Evolutionary conservation across 2,888 invertebrate genomes (phyloP), one percentile per base, ranked within the genome.

Genomic region (Lycia hirtaria): DNA sequence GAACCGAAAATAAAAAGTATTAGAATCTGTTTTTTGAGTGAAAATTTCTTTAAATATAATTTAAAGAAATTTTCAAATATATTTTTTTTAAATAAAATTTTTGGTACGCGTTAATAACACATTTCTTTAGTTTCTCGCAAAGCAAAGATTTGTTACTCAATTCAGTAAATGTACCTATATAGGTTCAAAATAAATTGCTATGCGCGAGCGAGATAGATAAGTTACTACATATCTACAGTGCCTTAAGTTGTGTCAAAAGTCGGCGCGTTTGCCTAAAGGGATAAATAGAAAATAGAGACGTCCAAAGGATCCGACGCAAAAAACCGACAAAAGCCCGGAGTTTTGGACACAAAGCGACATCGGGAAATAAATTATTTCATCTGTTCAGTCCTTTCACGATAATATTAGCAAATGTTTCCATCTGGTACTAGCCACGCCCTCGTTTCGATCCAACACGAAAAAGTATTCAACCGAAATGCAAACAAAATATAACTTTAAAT

Each of bases 321-420:
- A 87, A 90, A 84, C 77, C 67, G 73, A 92, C 89, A 91, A 91
- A 86, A 77, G 85, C 74, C 71, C 82, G 76, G 76, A 90, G 88
- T 87, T 90, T 87, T 85, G 89, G 84, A 87, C 82, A 91, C 91
- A 92, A 91, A 85, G 87, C 84, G 88, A 89, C 91, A 87, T 83
- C 73, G 88, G 83, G 88, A 89, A 85, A 92, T 92, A 92, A 92
- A 92, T 92, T 90, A 91, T 91, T 89, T 89, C 88, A 90, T 89
- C 88, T 89, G 88, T 83, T 88, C 86, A 85, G 83, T 84, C 88
- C 90, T 89, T 91, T 90, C 88, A 88, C 81, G 85, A 89, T 90
- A 91, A 92, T 91, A 91, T 92, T 92, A 84, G 90, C 92, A 91
- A 92, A 92, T 92, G 92, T 92, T 92, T 91, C 90, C 85, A 92